These are phyloP conservation scores for Cheiracanthium punctorium DNA, from an alignment of 2,888 invertebrate genomes.

Conservation along the genomic window DNA sequence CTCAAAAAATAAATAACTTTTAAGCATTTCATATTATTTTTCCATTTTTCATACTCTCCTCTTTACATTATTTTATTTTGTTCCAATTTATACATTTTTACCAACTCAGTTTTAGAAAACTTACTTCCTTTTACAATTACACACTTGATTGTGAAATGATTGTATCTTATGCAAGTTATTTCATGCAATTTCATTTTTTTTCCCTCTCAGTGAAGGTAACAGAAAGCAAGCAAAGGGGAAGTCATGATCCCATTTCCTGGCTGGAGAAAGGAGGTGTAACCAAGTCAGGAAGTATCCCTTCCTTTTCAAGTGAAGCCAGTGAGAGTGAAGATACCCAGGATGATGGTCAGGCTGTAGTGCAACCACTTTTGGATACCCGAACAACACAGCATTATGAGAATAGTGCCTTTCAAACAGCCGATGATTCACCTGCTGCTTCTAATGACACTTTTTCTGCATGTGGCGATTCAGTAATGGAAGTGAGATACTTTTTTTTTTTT, in stretches of 20 bases:
- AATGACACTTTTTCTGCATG: slow-evolving; percentile 70
- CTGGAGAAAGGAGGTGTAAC: slow-evolving; percentile 73
- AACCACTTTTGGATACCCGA: slow-evolving; percentile 51
- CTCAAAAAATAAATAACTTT: too few species aligned
- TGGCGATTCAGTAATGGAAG: slow-evolving; percentile 71
- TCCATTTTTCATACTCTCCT: too few species aligned
- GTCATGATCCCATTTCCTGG: slow-evolving; percentile 73
- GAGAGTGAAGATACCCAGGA: slow-evolving; percentile 71
- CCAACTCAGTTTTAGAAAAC: too few species aligned
- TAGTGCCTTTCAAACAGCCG: slow-evolving; percentile 71
- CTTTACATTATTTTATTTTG: too few species aligned
- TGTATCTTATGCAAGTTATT: too few species aligned
- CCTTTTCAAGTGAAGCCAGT: slow-evolving; percentile 72
- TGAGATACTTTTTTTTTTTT: slow-evolving; percentile 38
- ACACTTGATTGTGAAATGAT: too few species aligned
- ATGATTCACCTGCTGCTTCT: slow-evolving; percentile 71
- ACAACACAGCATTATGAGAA: slow-evolving; percentile 72
- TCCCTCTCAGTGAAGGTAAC: slow-evolving; percentile 38
- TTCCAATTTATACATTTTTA: too few species aligned
- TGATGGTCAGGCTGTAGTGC: slow-evolving; percentile 54
- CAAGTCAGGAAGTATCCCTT: slow-evolving; percentile 71
- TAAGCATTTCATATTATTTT: too few species aligned
- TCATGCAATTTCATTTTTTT: too few species aligned
- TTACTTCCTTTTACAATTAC: too few species aligned
- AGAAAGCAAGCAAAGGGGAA: slow-evolving; percentile 48